phyloP scores from a whole-genome alignment of 2,113 vertebrate genomes.

The Ranitomeya variabilis region DNA sequence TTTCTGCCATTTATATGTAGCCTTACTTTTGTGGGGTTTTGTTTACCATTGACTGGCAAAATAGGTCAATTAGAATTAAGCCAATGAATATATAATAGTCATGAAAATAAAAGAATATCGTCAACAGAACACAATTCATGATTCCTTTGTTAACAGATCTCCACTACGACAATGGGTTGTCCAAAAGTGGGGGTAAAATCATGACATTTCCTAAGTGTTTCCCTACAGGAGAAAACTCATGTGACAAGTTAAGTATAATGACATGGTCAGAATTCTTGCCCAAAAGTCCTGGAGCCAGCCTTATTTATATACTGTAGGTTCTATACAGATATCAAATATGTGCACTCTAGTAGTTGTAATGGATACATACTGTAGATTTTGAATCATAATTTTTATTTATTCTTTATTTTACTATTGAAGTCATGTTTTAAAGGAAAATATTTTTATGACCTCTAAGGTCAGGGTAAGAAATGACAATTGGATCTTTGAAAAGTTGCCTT shows the following conservation, averaged over 20 bases:
- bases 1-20: not conserved
- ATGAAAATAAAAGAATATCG: not conserved
- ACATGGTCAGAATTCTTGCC: no score
- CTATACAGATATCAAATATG: no score
- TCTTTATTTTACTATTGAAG: not conserved
- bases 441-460: not conserved
- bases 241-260: no score
- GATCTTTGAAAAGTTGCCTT: not conserved
- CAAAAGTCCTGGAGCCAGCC: no score
- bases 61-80: not conserved
- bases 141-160: not conserved
- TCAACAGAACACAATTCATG: not conserved
- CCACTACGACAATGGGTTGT: no score
- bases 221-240: not conserved
- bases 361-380: no score
- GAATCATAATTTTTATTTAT: not conserved
- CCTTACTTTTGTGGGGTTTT: not conserved
- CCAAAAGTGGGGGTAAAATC: not conserved
- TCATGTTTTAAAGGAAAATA: not conserved
- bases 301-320: no score
- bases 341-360: no score
- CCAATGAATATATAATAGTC: not conserved
- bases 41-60: not conserved
- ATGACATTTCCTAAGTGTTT: not conserved
- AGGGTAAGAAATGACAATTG: not conserved